Evolutionary conservation across 1,140 invertebrate species (phyloP).

Genomic region (Drosophila bocqueti): DNA sequence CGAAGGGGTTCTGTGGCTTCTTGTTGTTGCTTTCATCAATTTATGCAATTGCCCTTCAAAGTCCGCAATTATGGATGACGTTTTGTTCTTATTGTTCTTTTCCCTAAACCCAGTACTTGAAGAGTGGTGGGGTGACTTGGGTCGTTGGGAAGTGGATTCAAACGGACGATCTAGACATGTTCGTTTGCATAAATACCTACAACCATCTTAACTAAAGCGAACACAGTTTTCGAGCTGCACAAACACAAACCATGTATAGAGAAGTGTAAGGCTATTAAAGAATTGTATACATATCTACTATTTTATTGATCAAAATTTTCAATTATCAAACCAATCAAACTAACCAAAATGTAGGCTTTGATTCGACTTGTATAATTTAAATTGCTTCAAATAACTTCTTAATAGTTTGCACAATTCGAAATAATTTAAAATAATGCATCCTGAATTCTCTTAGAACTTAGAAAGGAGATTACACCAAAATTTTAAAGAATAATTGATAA

Average conservation of each 20-base stretch:
- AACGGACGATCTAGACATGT: neutral
- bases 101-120: neutral
- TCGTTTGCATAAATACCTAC: neutral
- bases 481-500: no score
- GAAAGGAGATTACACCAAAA: no score
- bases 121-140: neutral
- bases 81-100: conserved; percentile 66
- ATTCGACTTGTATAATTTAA: no score
- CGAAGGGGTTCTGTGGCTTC: conserved; percentile 9
- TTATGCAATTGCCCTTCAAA: conserved; percentile 80
- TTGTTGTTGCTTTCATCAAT: conserved; percentile 70
- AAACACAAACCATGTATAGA: neutral
- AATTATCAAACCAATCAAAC: no score
- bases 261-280: neutral
- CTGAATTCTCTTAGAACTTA: no score
- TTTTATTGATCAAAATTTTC: neutral
- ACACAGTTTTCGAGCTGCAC: neutral
- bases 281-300: neutral
- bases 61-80: conserved; percentile 75
- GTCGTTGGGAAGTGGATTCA: neutral
- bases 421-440: no score
- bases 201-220: neutral
- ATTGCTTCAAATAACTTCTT: no score
- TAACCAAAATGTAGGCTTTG: no score
- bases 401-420: no score